phyloP scores from a whole-genome alignment of 2,888 invertebrate genomes.

The Phoenoteleia sp. region DNA sequence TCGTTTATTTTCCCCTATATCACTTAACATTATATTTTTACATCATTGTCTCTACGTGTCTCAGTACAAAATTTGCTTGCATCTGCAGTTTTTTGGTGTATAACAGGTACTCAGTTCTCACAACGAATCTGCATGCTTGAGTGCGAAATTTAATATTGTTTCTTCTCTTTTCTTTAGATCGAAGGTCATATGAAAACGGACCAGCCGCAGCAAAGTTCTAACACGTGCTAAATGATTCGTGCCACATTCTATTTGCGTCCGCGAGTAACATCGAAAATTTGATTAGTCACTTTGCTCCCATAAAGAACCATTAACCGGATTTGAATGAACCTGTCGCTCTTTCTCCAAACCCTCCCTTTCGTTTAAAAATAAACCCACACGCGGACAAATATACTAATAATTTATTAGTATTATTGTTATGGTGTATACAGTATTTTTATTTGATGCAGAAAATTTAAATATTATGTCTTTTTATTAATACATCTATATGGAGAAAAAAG shows the following conservation, averaged over 20 bases:
- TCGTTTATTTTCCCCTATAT: too few relatives aligned
- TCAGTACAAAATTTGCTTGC: constrained; percentile 43
- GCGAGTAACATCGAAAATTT: neutral
- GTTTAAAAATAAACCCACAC: constrained; percentile 23
- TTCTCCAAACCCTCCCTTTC: neutral
- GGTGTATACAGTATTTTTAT: too few relatives aligned
- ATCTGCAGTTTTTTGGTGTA: constrained; percentile 37
- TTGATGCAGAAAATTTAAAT: too few relatives aligned
- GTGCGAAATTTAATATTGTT: constrained; percentile 56
- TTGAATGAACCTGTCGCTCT: neutral
- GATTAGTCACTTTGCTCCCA: neutral
- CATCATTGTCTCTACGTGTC: constrained; percentile 15
- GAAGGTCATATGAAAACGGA: constrained; percentile 37
- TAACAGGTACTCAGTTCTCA: constrained; percentile 49
- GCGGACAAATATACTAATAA: too few relatives aligned
- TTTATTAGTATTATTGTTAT: too few relatives aligned
- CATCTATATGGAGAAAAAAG: too few relatives aligned
- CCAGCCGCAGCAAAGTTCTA: constrained; percentile 1
- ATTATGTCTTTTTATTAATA: too few relatives aligned
- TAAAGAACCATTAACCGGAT: neutral
- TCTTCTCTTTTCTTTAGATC: constrained; percentile 36
- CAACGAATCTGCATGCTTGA: constrained; percentile 45
- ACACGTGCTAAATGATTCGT: constrained; percentile 42
- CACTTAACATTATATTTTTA: neutral
- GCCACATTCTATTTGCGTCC: constrained; percentile 1